These are phyloP conservation scores for Carassius auratus DNA, from an alignment of 2,113 vertebrate genomes.

Conservation along the genomic window DNA sequence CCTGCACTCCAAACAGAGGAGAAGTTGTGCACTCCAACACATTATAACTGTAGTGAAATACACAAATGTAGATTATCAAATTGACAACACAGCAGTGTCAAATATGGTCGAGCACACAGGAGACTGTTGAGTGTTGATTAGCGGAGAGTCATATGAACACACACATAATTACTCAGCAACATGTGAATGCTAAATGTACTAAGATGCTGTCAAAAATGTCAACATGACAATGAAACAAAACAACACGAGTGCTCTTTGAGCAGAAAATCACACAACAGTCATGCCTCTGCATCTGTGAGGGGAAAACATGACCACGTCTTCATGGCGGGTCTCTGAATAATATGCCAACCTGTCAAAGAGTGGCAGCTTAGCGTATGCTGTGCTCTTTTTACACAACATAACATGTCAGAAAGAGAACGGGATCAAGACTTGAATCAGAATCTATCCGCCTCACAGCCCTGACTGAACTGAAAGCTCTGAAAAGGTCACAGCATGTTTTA, in stretches of 20 bases:
- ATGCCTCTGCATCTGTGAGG: conserved; percentile 19
- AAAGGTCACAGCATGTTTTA: background rate
- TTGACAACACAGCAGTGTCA: conserved; percentile 5
- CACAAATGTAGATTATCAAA: background rate
- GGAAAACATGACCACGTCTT: conserved; percentile 37
- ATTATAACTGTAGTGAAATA: background rate
- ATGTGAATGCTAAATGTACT: conserved; percentile 1
- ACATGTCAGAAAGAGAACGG: background rate
- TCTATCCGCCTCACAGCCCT: conserved; percentile 9
- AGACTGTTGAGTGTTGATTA: background rate
- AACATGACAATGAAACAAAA: conserved; percentile 9
- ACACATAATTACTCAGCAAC: conserved; percentile 3
- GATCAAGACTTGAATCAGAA: conserved; percentile 21
- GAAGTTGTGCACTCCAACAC: background rate
- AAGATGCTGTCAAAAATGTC: conserved; percentile 35
- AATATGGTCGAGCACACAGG: background rate
- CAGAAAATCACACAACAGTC: background rate
- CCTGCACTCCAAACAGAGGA: background rate
- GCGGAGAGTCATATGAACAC: background rate
- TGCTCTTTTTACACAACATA: conserved; percentile 12
- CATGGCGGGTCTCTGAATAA: conserved; percentile 26
- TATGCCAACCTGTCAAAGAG: conserved; percentile 35
- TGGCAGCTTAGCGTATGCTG: conserved; percentile 39
- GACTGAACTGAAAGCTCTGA: background rate
- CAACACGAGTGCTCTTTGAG: no score